Evolutionary conservation across 1,140 invertebrate genomes (phyloP).

Genomic region (Pachypeltis micranthus): DNA sequence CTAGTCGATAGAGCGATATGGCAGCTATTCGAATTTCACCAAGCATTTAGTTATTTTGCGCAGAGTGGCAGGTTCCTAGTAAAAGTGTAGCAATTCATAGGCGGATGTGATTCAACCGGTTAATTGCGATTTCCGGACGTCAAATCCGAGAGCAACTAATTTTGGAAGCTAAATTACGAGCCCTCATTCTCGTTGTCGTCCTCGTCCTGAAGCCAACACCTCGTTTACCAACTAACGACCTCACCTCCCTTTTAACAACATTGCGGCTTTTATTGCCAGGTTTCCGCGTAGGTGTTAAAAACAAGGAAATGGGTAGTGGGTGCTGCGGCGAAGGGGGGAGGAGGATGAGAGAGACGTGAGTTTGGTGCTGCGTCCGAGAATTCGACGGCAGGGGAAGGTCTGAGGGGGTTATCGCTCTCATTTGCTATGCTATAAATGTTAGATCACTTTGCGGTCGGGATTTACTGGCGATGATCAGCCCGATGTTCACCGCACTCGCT

Average conservation of each 20-base stretch:
- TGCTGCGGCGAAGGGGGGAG: neutral
- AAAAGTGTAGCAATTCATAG: no score
- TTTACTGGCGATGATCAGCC: conserved; percentile 3
- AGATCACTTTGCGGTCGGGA: conserved; percentile 5
- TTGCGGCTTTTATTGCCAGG: neutral
- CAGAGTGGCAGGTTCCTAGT: no score
- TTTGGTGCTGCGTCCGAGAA: no score
- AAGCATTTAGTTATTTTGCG: no score
- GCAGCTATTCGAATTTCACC: no score
- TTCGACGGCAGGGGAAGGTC: neutral
- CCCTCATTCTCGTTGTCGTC: neutral
- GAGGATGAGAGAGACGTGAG: no score
- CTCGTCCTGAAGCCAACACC: neutral
- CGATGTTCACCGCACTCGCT: neutral
- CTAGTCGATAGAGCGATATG: no score
- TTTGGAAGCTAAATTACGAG: no score
- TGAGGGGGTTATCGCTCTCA: conserved; percentile 2
- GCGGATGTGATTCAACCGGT: no score
- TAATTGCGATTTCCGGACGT: neutral
- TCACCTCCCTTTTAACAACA: neutral
- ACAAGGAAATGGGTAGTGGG: neutral
- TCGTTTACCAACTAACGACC: neutral
- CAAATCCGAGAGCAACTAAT: neutral
- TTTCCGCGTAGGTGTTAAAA: neutral
- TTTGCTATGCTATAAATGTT: conserved; percentile 18